phyloP scores from a whole-genome alignment of 2,888 invertebrate species.

The Melieria crassipennis region DNA sequence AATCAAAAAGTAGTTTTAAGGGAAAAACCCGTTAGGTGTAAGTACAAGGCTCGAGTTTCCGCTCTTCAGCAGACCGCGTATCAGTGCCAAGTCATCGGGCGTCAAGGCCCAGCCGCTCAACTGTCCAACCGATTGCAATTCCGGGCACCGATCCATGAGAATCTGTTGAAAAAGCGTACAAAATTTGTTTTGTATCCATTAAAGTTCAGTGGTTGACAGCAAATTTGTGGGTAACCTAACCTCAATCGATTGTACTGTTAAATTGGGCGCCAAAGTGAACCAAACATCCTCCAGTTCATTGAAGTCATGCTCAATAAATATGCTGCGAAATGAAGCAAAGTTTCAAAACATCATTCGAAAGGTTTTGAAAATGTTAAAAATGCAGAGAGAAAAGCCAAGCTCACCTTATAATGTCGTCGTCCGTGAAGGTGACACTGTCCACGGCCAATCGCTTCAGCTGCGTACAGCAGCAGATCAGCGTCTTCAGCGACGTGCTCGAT shows the following conservation, averaged over 20 bases:
- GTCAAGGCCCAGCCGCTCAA: constrained; percentile 75
- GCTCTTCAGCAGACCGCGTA: constrained; percentile 73
- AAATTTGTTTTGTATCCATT: neutral
- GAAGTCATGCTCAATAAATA: constrained; percentile 74
- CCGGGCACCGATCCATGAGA: constrained; percentile 75
- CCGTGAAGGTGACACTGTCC: constrained; percentile 73
- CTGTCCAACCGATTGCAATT: constrained; percentile 73
- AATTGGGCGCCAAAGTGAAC: constrained; percentile 75
- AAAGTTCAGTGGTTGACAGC: neutral
- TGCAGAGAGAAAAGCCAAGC: neutral
- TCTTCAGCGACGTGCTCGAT: constrained; percentile 69
- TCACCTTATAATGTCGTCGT: constrained; percentile 74
- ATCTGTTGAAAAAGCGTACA: constrained; percentile 55
- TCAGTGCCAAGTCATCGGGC: constrained; percentile 74
- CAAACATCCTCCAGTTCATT: constrained; percentile 73
- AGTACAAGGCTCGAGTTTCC: constrained; percentile 75
- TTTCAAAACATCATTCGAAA: neutral
- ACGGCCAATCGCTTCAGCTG: constrained; percentile 73
- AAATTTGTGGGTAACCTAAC: constrained; percentile 41
- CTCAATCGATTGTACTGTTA: constrained; percentile 73
- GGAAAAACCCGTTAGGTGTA: constrained; percentile 70
- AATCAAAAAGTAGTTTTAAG: constrained; percentile 46
- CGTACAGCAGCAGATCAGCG: constrained; percentile 71
- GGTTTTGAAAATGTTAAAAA: no score
- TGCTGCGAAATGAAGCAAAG: constrained; percentile 64